Conservation (phyloP, 2,888 invertebrate genomes). For the Cosmopolites sordidus region DNA sequence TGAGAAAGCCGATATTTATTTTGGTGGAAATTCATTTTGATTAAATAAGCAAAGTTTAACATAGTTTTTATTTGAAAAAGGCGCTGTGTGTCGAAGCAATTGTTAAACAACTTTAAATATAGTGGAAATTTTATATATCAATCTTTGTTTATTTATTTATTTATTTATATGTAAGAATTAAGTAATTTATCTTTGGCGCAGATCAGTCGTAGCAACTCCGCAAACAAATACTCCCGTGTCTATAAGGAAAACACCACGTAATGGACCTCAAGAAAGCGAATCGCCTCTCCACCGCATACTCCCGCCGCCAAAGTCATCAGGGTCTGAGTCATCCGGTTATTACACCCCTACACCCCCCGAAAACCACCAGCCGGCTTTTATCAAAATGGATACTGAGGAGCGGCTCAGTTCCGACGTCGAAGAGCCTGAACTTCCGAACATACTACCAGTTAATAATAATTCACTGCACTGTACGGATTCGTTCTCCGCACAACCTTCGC, state of each 20-base stretch:
- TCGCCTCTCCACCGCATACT: neutral
- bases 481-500: conserved; percentile 10
- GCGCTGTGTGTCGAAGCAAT: too few relatives aligned
- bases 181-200: too few relatives aligned
- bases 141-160: too few relatives aligned
- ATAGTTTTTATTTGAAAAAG: too few relatives aligned
- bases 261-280: conserved; percentile 24
- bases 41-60: too few relatives aligned
- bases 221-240: neutral
- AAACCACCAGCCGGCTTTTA: conserved; percentile 34
- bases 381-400: conserved; percentile 33
- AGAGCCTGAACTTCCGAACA: conserved; percentile 9
- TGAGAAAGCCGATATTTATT: too few relatives aligned
- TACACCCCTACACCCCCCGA: conserved; percentile 47
- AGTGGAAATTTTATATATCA: too few relatives aligned
- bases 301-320: conserved; percentile 39
- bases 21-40: too few relatives aligned
- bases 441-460: conserved; percentile 12
- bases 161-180: too few relatives aligned
- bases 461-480: conserved; percentile 14
- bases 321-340: conserved; percentile 48
- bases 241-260: too few relatives aligned
- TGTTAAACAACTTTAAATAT: too few relatives aligned
- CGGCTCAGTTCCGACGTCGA: conserved; percentile 26
- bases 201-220: conserved; percentile 25